phyloP scores from a whole-genome alignment of 1,140 invertebrate species.

The Ericerus pela region DNA sequence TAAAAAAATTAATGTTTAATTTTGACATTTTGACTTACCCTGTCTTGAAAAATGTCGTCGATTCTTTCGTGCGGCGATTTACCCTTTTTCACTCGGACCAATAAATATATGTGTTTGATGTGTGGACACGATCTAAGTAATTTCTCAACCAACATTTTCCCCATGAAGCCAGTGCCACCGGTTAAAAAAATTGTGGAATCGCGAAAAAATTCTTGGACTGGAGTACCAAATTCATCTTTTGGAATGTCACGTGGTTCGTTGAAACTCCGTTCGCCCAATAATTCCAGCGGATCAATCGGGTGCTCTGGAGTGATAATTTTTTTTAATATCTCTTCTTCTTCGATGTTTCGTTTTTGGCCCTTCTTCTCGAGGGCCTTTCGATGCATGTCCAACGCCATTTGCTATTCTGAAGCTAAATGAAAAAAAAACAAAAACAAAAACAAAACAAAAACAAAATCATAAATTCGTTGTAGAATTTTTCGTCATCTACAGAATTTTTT shows the following conservation, averaged over 20 bases:
- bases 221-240: constrained; percentile 19
- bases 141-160: constrained; percentile 73
- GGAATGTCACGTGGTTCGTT: constrained; percentile 15
- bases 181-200: constrained; percentile 36
- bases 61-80: constrained; percentile 43
- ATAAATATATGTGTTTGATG: constrained; percentile 51
- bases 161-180: constrained; percentile 55
- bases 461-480: too few species aligned
- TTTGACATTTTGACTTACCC: constrained; percentile 35
- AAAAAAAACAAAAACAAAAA: too few species aligned
- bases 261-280: constrained; percentile 19
- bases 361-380: constrained; percentile 13
- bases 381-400: constrained; percentile 20
- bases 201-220: constrained; percentile 31
- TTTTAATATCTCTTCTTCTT: constrained; percentile 9
- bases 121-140: constrained; percentile 58
- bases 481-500: too few species aligned
- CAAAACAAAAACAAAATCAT: too few species aligned
- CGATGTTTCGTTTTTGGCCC: neutral
- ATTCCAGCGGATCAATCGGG: constrained; percentile 18
- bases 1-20: neutral
- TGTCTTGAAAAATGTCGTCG: constrained; percentile 47
- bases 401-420: too few species aligned
- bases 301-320: constrained; percentile 20
- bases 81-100: constrained; percentile 55